Base-by-base conservation (phyloP, 64 coral and sea anemone genomes). In the Pocillopora damicornis region DNA sequence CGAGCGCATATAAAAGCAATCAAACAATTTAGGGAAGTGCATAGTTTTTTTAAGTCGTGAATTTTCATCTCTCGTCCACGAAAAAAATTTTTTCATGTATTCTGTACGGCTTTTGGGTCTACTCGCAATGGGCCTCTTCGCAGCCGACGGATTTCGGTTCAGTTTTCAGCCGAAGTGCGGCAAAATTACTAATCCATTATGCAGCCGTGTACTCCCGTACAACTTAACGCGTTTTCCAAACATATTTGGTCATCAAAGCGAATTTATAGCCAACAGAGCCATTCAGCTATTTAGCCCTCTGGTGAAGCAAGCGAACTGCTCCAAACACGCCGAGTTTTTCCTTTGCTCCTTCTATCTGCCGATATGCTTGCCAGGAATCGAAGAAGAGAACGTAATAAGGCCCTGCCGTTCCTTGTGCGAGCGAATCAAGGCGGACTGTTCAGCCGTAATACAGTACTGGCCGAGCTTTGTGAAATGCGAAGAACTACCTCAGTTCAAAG, bases 241-340 rank as follows among this genome's bases (percentile, higher is more conserved):
- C 25, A 11, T 26, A 45, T 11, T 38, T 10, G 63, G 64, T 51
- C 10, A 85, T 58, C 34, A 11, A 7, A 85, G 65, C 38, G 63
- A 85, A 22, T 63, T 18, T 18, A 3, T 20, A 12, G 81, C 81
- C 9, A 66, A 68, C 20, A 45, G 81, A 42, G 45, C 63, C 6
- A 30, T 85, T 25, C 37, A 73, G 37, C 11, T 15, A 12, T 72
- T 56, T 10, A 13, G 64, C 5, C 37, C 67, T 1, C 22, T 71
- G 67, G n/a, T 71, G 11, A 20, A n/a, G 22, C 81, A 58, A 1
- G 18, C n/a, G 4, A 85, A 85, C 38, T 85, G 81, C 12, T 85
- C 81, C 17, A 85, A 58, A 85, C 35, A 85, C 65, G 81, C 81
- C 20, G 63, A 72, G 16, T 85, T 85, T 58, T 65, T 85, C 4